These are phyloP conservation scores for Brachionus paranguensis DNA, from an alignment of 1,140 invertebrate species.

Conservation along the genomic window DNA sequence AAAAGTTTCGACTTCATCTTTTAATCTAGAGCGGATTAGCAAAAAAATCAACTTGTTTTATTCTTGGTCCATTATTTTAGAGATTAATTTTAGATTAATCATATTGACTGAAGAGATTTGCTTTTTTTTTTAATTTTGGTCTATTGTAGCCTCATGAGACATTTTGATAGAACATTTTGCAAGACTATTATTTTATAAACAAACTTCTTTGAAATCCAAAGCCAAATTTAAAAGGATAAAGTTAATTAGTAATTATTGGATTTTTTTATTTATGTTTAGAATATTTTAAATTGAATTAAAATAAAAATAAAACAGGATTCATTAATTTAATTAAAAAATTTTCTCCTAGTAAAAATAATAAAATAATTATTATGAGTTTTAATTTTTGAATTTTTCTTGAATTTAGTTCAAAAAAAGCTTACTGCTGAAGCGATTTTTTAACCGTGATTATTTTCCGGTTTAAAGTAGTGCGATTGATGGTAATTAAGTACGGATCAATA, in stretches of 20 bases:
- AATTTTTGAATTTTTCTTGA: neutral
- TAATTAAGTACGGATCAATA: conserved; percentile 17
- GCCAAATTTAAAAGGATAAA: neutral
- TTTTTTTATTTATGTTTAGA: neutral
- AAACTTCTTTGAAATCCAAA: neutral
- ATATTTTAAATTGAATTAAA: no score
- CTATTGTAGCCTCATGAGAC: neutral
- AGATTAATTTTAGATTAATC: neutral
- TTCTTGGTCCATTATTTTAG: neutral
- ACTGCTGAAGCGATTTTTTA: neutral
- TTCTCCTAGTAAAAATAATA: no score
- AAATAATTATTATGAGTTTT: neutral
- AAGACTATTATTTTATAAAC: neutral
- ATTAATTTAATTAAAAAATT: no score
- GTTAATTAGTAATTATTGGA: neutral
- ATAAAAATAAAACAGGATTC: no score
- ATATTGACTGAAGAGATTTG: neutral
- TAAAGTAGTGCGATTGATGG: neutral
- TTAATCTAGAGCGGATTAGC: neutral
- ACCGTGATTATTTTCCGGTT: neutral
- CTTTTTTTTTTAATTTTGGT: neutral
- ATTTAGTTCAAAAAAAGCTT: neutral
- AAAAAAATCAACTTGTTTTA: conserved; percentile 8
- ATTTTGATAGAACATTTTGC: neutral
- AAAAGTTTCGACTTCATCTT: conserved; percentile 6